A percentile compares a stretch with the other conserved stretches of the same genome.
Conservation (phyloP, 2,888 invertebrate species). For the Cenopis cana region DNA sequence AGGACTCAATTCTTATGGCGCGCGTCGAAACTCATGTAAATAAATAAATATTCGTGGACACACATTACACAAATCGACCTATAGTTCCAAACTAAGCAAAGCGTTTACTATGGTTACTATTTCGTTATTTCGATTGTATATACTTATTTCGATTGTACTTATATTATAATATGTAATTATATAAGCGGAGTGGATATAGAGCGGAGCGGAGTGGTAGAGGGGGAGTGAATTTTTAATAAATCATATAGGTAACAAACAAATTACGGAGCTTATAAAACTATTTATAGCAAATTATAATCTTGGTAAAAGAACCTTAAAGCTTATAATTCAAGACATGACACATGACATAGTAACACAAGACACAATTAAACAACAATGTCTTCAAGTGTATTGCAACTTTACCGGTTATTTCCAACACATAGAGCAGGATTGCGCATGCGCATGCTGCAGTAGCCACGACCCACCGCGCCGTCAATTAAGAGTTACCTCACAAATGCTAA, state of each 20-base stretch:
- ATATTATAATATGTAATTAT: too few species aligned
- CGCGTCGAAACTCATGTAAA: too few species aligned
- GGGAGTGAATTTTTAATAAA: not conserved
- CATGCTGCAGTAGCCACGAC: slow-evolving; percentile 35
- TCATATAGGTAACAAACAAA: not conserved
- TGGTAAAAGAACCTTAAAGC: not conserved
- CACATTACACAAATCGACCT: too few species aligned
- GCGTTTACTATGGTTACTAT: too few species aligned
- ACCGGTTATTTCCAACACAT: slow-evolving; percentile 41
- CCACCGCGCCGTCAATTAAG: slow-evolving; percentile 51
- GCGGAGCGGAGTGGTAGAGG: too few species aligned
- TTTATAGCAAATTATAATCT: too few species aligned
- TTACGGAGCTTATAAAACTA: not conserved
- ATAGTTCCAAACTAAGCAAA: too few species aligned
- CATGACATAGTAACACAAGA: slow-evolving; percentile 3
- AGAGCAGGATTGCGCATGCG: slow-evolving; percentile 24
- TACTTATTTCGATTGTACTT: too few species aligned
- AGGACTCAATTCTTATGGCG: too few species aligned
- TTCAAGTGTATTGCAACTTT: slow-evolving; percentile 35
- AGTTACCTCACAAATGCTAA: slow-evolving; percentile 73
- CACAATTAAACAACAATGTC: slow-evolving; percentile 24
- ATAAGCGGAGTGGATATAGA: too few species aligned
- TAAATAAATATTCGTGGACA: too few species aligned
- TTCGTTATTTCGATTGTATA: too few species aligned
- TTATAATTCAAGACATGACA: slow-evolving; percentile 2